These are phyloP conservation scores for Magallana ariakensis DNA, from an alignment of 1,140 invertebrate genomes.

Conservation along the genomic window DNA sequence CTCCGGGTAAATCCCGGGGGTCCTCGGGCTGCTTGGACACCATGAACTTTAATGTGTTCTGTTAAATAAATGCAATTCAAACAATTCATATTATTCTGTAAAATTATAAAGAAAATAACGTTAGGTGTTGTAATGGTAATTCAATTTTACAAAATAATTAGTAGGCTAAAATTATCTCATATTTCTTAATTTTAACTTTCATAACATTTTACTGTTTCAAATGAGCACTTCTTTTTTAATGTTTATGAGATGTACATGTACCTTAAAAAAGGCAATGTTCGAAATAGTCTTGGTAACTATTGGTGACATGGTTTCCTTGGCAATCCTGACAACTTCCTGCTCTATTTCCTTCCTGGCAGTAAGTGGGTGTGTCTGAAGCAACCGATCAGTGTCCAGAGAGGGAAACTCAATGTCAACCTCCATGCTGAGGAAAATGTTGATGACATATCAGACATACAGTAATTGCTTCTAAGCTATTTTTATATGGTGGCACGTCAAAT, in stretches of 20 bases:
- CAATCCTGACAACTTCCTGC: slow-evolving; percentile 2
- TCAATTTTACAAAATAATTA: no score
- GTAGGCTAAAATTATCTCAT: no score
- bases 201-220: no score
- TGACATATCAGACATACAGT: no score
- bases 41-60: slow-evolving; percentile 30
- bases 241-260: not conserved
- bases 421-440: slow-evolving; percentile 38
- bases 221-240: no score
- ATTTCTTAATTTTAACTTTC: no score
- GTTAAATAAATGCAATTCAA: not conserved
- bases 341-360: slow-evolving; percentile 45
- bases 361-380: slow-evolving; percentile 37
- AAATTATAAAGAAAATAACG: no score
- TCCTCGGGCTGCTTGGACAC: slow-evolving; percentile 27
- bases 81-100: no score
- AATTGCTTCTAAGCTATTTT: no score
- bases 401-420: slow-evolving; percentile 42
- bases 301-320: slow-evolving; percentile 31
- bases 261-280: not conserved
- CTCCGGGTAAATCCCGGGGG: slow-evolving; percentile 32
- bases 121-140: no score
- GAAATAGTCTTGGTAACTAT: slow-evolving; percentile 32
- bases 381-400: slow-evolving; percentile 42
- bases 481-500: no score